Evolutionary conservation across 2,797 vertebrate genomes (phyloP).

Genomic region (Sphenopsis melanotis): DNA sequence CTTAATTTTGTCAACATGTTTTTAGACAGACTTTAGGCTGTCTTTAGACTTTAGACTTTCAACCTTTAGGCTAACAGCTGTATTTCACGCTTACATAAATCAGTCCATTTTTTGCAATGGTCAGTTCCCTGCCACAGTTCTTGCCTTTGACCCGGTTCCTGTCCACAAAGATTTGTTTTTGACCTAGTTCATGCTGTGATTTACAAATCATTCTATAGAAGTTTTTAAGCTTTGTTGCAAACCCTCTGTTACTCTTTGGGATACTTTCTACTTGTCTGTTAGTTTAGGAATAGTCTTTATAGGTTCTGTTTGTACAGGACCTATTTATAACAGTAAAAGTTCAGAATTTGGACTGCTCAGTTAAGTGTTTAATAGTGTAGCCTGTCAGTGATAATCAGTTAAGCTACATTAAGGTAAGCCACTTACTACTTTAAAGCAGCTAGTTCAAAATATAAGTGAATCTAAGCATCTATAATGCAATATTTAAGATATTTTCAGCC

Average conservation of each 20-base stretch:
- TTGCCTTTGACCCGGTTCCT: not conserved
- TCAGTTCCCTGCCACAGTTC: not conserved
- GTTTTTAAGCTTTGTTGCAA: not conserved
- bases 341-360: not conserved
- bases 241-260: not conserved
- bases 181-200: not conserved
- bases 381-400: not conserved
- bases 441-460: not conserved
- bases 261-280: not conserved
- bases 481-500: not conserved
- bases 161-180: not conserved
- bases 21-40: not conserved
- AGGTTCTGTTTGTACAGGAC: not conserved
- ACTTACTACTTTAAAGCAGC: not conserved
- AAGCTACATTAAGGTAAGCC: not conserved
- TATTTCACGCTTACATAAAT: fast-evolving
- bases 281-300: not conserved
- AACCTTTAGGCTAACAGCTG: not conserved
- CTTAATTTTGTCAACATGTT: not conserved
- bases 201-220: not conserved
- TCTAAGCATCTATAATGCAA: not conserved
- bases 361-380: not conserved
- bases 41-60: not conserved
- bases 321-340: not conserved
- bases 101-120: not conserved